Conservation (phyloP, 2,113 vertebrate species). For the Connochaetes taurinus region DNA sequence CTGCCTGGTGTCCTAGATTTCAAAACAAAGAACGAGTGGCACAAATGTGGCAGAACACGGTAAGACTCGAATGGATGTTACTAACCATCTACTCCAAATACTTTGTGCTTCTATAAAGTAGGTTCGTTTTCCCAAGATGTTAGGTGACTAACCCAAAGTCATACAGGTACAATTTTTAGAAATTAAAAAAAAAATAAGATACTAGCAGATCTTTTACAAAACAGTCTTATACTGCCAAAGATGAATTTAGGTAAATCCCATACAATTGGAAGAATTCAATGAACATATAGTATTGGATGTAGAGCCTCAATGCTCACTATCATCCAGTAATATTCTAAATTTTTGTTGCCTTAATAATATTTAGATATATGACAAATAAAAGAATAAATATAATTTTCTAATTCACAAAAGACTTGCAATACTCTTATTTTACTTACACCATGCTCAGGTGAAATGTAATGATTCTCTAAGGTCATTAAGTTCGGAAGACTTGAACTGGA, state of each 20-base stretch:
- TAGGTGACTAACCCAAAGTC: not conserved
- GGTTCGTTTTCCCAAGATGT: not conserved
- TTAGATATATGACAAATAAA: not conserved
- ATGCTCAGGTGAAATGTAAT: not conserved
- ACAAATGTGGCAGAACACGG: not conserved
- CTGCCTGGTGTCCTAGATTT: not conserved
- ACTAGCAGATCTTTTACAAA: not conserved
- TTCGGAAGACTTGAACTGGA: not conserved
- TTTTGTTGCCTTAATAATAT: not conserved
- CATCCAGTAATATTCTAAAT: not conserved
- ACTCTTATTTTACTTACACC: not conserved
- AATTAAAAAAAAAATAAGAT: not conserved
- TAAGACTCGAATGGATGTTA: not conserved
- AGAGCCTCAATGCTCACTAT: not conserved
- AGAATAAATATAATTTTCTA: not conserved
- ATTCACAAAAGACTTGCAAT: not conserved
- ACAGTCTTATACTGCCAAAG: not conserved
- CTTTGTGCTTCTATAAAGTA: not conserved
- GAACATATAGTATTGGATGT: not conserved
- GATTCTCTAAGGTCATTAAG: not conserved
- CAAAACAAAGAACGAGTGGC: not conserved
- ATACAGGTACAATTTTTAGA: not conserved
- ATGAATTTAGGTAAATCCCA: not conserved
- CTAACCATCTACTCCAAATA: not conserved
- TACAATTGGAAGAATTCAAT: not conserved